phyloP scores from a whole-genome alignment of 1,140 invertebrate species.

The Hyposmocoma kahamanoa region DNA sequence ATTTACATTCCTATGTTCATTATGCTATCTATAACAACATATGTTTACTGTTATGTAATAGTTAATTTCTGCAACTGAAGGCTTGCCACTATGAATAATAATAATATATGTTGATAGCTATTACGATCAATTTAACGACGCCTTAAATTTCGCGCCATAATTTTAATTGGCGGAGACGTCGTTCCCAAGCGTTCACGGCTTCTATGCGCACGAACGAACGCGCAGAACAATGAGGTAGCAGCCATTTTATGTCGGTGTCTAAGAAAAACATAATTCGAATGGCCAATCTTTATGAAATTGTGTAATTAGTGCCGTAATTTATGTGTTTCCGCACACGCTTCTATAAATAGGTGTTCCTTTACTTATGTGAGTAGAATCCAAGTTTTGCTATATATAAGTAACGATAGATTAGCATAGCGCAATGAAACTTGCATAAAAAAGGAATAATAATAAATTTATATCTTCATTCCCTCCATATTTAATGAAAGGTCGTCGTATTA shows the following conservation, averaged over 20 bases:
- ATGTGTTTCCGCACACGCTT: constrained; percentile 66
- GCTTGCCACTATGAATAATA: constrained; percentile 20
- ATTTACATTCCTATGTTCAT: constrained; percentile 46
- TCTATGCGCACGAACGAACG: constrained; percentile 73
- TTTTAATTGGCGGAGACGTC: constrained; percentile 73
- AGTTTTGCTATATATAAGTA: constrained; percentile 51
- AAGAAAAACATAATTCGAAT: constrained; percentile 75
- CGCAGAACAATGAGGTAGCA: constrained; percentile 74
- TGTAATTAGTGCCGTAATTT: constrained; percentile 73
- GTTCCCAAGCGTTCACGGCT: constrained; percentile 73
- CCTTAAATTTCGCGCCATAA: constrained; percentile 73
- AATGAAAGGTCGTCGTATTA: constrained; percentile 35
- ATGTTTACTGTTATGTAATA: constrained; percentile 45
- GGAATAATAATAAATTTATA: constrained; percentile 51
- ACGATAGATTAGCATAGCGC: constrained; percentile 51
- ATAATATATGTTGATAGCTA: constrained; percentile 32
- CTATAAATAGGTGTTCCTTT: constrained; percentile 66
- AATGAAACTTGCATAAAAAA: constrained; percentile 60
- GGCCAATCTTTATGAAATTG: constrained; percentile 73
- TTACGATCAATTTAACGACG: constrained; percentile 52
- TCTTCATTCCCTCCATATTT: constrained; percentile 39
- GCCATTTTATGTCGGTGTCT: constrained; percentile 74
- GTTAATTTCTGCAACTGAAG: constrained; percentile 33
- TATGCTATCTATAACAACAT: constrained; percentile 40
- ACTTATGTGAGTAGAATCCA: constrained; percentile 69